These are phyloP conservation scores for Pipra filicauda DNA, from an alignment of 2,113 vertebrate genomes.

Conservation along the genomic window DNA sequence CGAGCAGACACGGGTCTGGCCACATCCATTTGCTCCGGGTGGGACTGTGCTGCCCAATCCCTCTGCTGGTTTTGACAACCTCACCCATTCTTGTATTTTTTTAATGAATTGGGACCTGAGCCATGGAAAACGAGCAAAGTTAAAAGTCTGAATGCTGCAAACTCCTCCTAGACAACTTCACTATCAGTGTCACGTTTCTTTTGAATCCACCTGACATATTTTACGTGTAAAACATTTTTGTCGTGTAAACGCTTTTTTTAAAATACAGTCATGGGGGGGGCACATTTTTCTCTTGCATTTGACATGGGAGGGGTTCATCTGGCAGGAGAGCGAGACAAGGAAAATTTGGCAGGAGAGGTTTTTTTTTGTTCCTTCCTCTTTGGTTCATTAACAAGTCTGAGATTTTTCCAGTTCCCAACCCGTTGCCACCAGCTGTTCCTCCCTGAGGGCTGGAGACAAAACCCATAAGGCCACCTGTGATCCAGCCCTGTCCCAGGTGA, in stretches of 20 bases:
- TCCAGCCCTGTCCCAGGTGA: neutral
- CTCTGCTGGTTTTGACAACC: neutral
- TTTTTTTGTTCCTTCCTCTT: conserved; percentile 9
- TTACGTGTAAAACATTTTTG: conserved; percentile 48
- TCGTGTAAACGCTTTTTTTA: conserved; percentile 28
- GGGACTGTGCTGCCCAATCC: neutral
- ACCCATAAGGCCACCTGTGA: fast-evolving
- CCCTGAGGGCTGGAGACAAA: conserved; percentile 11
- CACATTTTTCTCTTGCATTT: conserved; percentile 38
- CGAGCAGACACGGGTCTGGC: neutral
- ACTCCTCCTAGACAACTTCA: conserved; percentile 77
- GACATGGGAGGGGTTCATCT: conserved; percentile 31
- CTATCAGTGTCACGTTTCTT: conserved; percentile 75
- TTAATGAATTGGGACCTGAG: conserved; percentile 64
- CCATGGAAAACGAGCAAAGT: neutral
- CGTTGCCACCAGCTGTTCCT: neutral
- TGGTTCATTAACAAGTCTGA: neutral
- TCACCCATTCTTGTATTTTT: conserved; percentile 22
- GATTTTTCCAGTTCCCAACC: neutral
- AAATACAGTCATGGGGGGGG: neutral
- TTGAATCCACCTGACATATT: conserved; percentile 66
- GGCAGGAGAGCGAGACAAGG: neutral
- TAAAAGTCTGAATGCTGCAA: conserved; percentile 27
- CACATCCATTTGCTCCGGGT: fast-evolving
- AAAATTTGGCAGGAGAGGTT: neutral